These are phyloP conservation scores for Oryctes rhinoceros DNA, from an alignment of 1,140 invertebrate species.

Conservation along the genomic window DNA sequence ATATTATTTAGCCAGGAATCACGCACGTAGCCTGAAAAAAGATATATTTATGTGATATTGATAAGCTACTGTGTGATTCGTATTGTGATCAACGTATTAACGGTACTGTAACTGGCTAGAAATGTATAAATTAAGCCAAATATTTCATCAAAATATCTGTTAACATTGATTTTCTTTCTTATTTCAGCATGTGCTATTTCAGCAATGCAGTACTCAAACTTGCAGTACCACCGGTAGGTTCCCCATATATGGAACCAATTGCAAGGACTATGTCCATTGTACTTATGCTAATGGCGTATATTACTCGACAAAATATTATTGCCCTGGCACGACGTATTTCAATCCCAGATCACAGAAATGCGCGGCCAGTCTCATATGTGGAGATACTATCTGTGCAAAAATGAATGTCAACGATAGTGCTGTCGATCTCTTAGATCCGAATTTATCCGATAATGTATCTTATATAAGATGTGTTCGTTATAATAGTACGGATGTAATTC, in stretches of 20 bases:
- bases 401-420: neutral
- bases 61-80: too few species aligned
- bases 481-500: neutral
- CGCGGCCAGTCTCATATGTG: neutral
- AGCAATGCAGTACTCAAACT: slow-evolving; percentile 4
- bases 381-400: neutral
- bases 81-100: too few species aligned
- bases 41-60: too few species aligned
- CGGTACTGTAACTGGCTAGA: too few species aligned
- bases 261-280: slow-evolving; percentile 26
- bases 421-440: neutral
- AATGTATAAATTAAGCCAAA: too few species aligned
- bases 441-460: neutral
- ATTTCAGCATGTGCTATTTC: neutral
- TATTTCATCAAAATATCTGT: too few species aligned
- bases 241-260: neutral
- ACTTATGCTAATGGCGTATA: neutral
- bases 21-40: too few species aligned
- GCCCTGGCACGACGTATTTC: neutral
- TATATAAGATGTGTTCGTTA: slow-evolving; percentile 6
- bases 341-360: slow-evolving; percentile 7
- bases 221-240: neutral
- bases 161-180: too few species aligned
- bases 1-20: too few species aligned
- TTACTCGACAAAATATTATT: neutral